These are phyloP conservation scores for Melanotaenia maccullochi DNA, from an alignment of 2,797 vertebrate genomes.

Conservation along the genomic window DNA sequence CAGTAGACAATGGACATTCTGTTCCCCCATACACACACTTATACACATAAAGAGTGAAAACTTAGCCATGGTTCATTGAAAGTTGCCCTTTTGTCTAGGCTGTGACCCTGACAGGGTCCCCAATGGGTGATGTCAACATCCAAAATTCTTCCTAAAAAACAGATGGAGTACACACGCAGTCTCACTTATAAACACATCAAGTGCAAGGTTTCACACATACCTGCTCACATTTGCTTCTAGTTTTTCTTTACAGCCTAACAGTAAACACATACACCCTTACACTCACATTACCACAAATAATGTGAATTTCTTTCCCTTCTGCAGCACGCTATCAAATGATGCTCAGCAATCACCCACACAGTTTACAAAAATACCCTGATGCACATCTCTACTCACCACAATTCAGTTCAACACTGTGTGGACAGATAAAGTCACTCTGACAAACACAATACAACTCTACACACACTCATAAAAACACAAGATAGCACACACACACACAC, in stretches of 20 bases:
- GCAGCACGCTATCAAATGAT: conserved; percentile 47
- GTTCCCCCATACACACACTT: conserved; percentile 23
- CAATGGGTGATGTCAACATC: conserved; percentile 29
- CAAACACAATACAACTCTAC: conserved; percentile 69
- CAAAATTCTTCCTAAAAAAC: conserved; percentile 18
- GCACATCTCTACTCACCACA: conserved; percentile 66
- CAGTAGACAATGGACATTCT: conserved; percentile 67
- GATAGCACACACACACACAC: conserved; percentile 40
- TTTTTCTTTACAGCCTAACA: neutral
- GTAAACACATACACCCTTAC: conserved; percentile 36
- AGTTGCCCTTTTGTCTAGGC: conserved; percentile 42
- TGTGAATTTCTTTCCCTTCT: conserved; percentile 48
- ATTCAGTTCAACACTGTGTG: conserved; percentile 67
- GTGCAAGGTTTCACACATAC: conserved; percentile 14
- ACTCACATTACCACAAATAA: conserved; percentile 35
- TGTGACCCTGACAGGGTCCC: conserved; percentile 41
- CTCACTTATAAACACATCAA: neutral
- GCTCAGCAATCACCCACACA: conserved; percentile 73
- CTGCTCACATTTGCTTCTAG: conserved; percentile 4
- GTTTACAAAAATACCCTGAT: conserved; percentile 68
- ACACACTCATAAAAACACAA: conserved; percentile 36
- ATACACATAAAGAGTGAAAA: conserved; percentile 33
- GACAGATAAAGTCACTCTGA: conserved; percentile 71
- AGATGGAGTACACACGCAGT: neutral
- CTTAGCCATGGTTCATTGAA: conserved; percentile 67